Conservation (phyloP, 2,888 invertebrate genomes). For the Pseudeuparius sepicola region DNA sequence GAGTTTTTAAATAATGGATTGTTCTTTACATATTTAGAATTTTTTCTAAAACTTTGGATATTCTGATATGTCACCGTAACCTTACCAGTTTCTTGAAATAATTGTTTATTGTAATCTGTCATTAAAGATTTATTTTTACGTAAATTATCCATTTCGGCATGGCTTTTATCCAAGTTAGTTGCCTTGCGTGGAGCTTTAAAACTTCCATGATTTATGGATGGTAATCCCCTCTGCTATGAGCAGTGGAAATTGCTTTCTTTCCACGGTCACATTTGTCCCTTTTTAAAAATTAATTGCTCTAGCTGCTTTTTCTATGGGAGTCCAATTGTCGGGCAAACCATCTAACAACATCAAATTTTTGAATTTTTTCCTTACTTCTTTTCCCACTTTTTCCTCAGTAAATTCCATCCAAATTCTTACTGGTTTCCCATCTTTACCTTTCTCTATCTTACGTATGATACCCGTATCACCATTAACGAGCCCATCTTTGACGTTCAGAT, state of each 20-base stretch:
- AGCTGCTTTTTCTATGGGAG: constrained; percentile 4
- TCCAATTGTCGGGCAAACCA: not conserved
- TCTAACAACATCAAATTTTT: not conserved
- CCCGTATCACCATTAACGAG: constrained; percentile 25
- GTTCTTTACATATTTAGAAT: not conserved
- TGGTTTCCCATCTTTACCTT: constrained; percentile 1
- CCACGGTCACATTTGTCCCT: constrained; percentile 6
- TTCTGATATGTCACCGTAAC: too few species aligned
- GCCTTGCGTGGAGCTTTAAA: constrained; percentile 5
- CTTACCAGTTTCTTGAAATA: too few species aligned
- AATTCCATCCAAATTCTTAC: constrained; percentile 11
- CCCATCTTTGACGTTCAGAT: constrained; percentile 23
- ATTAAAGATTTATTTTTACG: not conserved
- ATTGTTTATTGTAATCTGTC: too few species aligned
- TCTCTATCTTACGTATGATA: constrained; percentile 5
- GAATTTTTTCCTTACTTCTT: not conserved
- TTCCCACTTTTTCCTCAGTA: constrained; percentile 6
- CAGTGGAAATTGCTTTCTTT: constrained; percentile 20
- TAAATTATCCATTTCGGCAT: constrained; percentile 6
- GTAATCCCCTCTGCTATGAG: constrained; percentile 20
- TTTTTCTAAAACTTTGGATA: constrained; percentile 10
- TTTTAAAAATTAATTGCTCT: constrained; percentile 4
- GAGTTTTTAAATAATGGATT: constrained; percentile 5
- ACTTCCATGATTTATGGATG: constrained; percentile 18
- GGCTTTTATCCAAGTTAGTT: constrained; percentile 2